Conservation (phyloP, 2,113 vertebrate genomes). For the Hemichromis elongatus region DNA sequence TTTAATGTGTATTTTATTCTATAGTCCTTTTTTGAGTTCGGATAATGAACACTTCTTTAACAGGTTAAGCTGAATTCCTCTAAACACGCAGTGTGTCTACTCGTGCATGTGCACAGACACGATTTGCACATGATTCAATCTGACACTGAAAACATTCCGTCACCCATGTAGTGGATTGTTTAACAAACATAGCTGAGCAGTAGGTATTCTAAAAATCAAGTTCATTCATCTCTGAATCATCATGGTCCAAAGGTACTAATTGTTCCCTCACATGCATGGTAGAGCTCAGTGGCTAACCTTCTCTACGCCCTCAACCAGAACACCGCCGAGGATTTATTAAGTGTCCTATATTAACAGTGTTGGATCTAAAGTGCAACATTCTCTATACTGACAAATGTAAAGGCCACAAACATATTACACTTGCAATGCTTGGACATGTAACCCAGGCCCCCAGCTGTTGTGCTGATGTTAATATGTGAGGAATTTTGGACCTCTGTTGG, state of each 20-base stretch:
- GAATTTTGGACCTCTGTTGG: fast-evolving
- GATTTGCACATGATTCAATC: neutral
- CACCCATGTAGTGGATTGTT: neutral
- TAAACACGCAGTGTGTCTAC: neutral
- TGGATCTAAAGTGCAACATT: neutral
- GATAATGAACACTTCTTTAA: neutral
- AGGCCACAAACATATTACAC: neutral
- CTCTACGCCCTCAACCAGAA: fast-evolving
- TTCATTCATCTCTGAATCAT: neutral
- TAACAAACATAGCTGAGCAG: neutral
- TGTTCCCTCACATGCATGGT: neutral
- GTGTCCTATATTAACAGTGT: neutral
- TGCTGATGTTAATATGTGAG: neutral
- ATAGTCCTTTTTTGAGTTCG: neutral
- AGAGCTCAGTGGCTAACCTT: neutral
- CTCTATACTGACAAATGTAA: neutral
- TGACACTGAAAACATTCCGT: fast-evolving
- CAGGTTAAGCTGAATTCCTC: neutral
- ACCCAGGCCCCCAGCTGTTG: neutral
- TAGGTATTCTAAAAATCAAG: neutral
- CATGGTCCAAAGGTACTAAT: neutral
- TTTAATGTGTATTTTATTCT: neutral
- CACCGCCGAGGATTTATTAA: neutral
- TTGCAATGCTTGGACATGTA: neutral
- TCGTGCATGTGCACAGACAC: fast-evolving